A percentile compares a stretch with the other conserved stretches of the same genome.
These are phyloP conservation scores for Pygmarrhopalites habei DNA, from an alignment of 1,140 invertebrate species.

Conservation along the genomic window DNA sequence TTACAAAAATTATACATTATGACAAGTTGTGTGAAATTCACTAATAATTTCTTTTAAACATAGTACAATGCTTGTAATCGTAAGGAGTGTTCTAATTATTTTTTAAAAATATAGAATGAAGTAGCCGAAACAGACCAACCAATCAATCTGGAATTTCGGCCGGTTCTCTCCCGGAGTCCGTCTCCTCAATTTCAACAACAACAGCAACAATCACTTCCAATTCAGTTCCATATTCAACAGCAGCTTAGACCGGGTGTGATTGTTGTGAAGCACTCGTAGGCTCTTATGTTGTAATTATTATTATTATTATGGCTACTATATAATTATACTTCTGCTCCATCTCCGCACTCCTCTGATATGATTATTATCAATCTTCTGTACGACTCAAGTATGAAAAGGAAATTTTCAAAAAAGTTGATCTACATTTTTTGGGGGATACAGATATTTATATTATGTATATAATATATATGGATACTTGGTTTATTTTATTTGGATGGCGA, in stretches of 20 bases:
- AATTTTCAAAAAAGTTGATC: not conserved
- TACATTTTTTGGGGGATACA: not conserved
- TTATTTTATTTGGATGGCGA: not conserved
- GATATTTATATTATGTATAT: not conserved
- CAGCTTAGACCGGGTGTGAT: slow-evolving; percentile 70
- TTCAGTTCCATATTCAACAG: slow-evolving; percentile 47
- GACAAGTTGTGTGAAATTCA: no score
- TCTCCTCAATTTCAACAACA: no score
- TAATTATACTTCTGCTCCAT: no score
- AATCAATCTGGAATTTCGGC: slow-evolving; percentile 39
- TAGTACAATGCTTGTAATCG: no score
- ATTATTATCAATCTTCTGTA: not conserved
- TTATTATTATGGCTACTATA: no score
- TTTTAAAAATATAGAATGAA: no score
- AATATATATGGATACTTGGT: not conserved
- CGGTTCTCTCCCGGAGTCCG: slow-evolving; percentile 16
- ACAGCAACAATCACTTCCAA: slow-evolving; percentile 43
- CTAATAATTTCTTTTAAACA: no score
- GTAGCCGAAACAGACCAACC: no score
- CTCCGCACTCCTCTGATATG: not conserved
- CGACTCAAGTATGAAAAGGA: not conserved
- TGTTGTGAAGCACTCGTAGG: slow-evolving; percentile 61
- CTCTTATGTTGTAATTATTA: slow-evolving; percentile 1
- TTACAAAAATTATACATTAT: no score
- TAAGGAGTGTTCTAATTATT: no score